Evolutionary conservation across 2,113 vertebrate genomes (phyloP).

Genomic region (Narcine bancroftii): DNA sequence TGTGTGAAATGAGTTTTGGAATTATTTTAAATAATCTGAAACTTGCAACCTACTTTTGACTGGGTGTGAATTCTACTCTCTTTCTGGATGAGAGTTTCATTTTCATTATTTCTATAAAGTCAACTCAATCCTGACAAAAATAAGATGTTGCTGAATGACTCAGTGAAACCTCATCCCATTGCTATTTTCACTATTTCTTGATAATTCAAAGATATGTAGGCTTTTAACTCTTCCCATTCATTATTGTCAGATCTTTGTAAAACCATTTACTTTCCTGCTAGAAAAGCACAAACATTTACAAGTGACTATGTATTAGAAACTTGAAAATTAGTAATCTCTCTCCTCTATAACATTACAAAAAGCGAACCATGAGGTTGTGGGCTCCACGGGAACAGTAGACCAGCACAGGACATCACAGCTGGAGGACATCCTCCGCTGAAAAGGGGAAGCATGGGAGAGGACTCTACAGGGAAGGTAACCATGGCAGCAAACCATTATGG

Average conservation of each 20-base stretch:
- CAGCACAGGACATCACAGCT: no score
- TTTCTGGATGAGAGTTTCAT: background rate
- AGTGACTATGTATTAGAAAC: background rate
- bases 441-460: no score
- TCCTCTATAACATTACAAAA: background rate
- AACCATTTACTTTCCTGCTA: background rate
- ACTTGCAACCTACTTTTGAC: background rate
- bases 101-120: background rate
- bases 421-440: no score
- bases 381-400: no score
- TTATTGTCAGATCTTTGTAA: background rate
- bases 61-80: background rate
- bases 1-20: background rate
- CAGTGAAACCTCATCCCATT: background rate
- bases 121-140: background rate
- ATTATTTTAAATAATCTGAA: background rate
- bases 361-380: no score
- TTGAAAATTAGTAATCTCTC: background rate
- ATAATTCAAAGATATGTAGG: background rate
- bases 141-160: conserved; percentile 5
- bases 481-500: no score
- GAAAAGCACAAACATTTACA: background rate
- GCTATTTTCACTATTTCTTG: background rate
- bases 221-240: background rate
- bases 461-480: no score